Evolutionary conservation across 2,113 vertebrate species (phyloP).

Genomic region (Channa maculata): DNA sequence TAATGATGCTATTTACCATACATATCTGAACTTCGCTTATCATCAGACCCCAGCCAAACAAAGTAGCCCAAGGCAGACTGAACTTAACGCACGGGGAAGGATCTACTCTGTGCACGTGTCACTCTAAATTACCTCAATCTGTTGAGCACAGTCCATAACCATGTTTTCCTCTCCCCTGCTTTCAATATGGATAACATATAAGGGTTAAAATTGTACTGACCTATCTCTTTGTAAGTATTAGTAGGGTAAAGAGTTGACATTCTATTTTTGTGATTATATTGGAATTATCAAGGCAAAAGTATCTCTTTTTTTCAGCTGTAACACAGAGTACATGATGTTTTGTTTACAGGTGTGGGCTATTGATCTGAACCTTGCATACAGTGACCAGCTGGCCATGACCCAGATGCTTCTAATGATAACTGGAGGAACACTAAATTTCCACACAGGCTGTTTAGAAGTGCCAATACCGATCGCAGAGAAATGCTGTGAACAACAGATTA

Average conservation of each 20-base stretch:
- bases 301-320: conserved; percentile 36
- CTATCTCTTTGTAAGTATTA: conserved; percentile 21
- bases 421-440: conserved; percentile 86
- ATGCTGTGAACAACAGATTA: conserved; percentile 33
- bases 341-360: conserved; percentile 90
- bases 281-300: conserved; percentile 27
- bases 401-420: conserved; percentile 88
- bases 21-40: conserved; percentile 87
- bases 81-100: conserved; percentile 31
- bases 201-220: conserved; percentile 49
- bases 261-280: conserved; percentile 51
- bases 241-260: conserved; percentile 35
- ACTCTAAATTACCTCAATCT: conserved; percentile 56
- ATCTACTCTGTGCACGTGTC: conserved; percentile 59
- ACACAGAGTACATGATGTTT: conserved; percentile 32
- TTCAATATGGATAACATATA: conserved; percentile 46
- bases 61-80: conserved; percentile 57
- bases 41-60: conserved; percentile 64
- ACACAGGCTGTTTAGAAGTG: conserved; percentile 76
- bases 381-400: conserved; percentile 92
- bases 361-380: conserved; percentile 90
- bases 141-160: conserved; percentile 38
- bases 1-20: conserved; percentile 99
- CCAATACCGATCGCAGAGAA: conserved; percentile 56
- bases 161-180: conserved; percentile 34